Evolutionary conservation across 2,888 invertebrate genomes (phyloP).

Genomic region (Drosophila algonquin): DNA sequence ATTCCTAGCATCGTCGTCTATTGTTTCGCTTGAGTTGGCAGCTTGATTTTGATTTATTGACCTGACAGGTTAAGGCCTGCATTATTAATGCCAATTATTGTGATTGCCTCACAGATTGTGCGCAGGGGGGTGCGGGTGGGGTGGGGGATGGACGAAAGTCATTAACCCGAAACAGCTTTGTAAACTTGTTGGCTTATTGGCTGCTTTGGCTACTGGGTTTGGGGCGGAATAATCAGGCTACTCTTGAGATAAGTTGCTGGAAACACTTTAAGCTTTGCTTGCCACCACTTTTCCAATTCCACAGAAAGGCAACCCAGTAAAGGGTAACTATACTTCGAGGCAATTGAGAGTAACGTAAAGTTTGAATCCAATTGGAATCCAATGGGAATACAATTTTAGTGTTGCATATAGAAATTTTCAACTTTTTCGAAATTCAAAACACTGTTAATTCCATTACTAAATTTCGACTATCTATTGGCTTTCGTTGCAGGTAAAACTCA

Average conservation of each 20-base stretch:
- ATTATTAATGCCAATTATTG: constrained; percentile 62
- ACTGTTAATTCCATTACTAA: constrained; percentile 20
- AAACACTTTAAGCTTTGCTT: not conserved
- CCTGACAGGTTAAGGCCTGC: constrained; percentile 56
- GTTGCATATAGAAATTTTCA: constrained; percentile 16
- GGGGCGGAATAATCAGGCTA: constrained; percentile 3
- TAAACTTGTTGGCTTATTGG: constrained; percentile 6
- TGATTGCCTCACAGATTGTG: constrained; percentile 32
- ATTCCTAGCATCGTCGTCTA: constrained; percentile 31
- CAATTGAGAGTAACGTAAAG: constrained; percentile 15
- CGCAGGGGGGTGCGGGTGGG: not conserved
- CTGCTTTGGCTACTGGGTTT: not conserved
- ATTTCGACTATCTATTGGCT: constrained; percentile 23
- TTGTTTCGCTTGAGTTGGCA: constrained; percentile 61
- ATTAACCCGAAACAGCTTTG: constrained; percentile 22
- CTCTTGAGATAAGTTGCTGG: not conserved
- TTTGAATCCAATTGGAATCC: constrained; percentile 30
- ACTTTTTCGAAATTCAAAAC: constrained; percentile 21
- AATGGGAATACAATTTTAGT: constrained; percentile 13
- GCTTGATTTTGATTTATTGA: constrained; percentile 73
- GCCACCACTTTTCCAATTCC: not conserved
- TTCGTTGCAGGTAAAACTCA: constrained; percentile 40
- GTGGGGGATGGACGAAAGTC: constrained; percentile 22
- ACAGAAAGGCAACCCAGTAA: not conserved
- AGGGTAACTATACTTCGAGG: constrained; percentile 2